Percentiles rank a stretch among this genome's conserved stretches.
Evolutionary conservation across 1,140 invertebrate species (phyloP).

Genomic region (Drosophila teissieri): DNA sequence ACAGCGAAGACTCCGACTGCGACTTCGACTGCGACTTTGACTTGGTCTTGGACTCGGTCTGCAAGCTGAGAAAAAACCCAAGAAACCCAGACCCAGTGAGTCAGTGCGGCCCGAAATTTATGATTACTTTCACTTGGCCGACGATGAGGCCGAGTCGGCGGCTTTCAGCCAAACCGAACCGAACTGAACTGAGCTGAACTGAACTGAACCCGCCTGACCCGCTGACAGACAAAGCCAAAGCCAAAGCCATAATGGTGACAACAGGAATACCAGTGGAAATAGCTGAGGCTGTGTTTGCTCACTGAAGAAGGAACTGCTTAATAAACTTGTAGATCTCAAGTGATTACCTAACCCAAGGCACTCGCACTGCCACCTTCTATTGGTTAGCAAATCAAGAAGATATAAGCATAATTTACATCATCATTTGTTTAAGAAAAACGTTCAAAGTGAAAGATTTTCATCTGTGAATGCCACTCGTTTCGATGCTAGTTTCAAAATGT

Average conservation of each 20-base stretch:
- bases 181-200: neutral
- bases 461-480: too few species aligned
- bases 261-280: slow-evolving; percentile 19
- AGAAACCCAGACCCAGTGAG: slow-evolving; percentile 52
- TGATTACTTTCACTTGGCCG: slow-evolving; percentile 83
- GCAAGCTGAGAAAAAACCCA: neutral
- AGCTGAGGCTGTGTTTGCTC: neutral
- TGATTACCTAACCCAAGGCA: neutral
- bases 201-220: slow-evolving; percentile 53
- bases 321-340: neutral
- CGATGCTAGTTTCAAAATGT: too few species aligned
- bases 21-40: slow-evolving; percentile 13
- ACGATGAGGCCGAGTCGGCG: neutral
- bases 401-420: too few species aligned
- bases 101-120: slow-evolving; percentile 66
- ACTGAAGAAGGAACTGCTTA: slow-evolving; percentile 3
- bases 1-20: slow-evolving; percentile 5
- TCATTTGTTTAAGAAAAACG: too few species aligned
- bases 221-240: slow-evolving; percentile 54
- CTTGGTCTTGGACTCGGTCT: slow-evolving; percentile 9
- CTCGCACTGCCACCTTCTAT: neutral
- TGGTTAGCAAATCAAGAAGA: neutral
- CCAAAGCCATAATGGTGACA: slow-evolving; percentile 31
- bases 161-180: neutral
- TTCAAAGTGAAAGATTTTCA: too few species aligned